Conservation (phyloP, 2,113 vertebrate species). For the Myanophis thanlyinensis region DNA sequence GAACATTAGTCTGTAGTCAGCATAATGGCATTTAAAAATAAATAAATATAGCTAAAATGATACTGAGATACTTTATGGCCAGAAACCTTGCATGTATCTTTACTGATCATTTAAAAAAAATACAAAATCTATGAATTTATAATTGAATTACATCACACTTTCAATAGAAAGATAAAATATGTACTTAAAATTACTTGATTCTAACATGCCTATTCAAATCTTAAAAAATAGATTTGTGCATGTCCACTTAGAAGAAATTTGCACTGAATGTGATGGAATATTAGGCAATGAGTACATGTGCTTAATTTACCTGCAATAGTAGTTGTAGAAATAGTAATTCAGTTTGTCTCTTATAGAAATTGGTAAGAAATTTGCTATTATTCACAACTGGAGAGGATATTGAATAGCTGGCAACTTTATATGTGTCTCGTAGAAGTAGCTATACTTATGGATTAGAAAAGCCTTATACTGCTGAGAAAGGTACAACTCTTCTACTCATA, state of each 20-base stretch:
- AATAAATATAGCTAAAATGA: no score
- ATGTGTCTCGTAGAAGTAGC: neutral
- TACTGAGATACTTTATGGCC: neutral
- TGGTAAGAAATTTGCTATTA: neutral
- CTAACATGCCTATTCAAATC: neutral
- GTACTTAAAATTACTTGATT: neutral
- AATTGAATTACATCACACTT: neutral
- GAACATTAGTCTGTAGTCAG: neutral
- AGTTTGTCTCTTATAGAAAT: neutral
- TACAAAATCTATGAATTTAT: neutral
- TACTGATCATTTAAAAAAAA: neutral
- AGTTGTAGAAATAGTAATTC: neutral
- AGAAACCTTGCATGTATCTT: neutral
- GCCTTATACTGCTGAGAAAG: neutral
- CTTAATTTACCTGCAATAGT: neutral
- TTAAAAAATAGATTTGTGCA: neutral
- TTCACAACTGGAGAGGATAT: neutral
- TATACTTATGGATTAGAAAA: neutral
- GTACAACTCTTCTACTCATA: neutral
- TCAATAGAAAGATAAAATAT: neutral
- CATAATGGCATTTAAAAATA: neutral
- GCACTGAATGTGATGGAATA: neutral
- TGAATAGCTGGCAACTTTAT: neutral
- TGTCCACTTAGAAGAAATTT: neutral
- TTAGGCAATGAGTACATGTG: neutral